Conservation (phyloP, 2,797 vertebrate genomes). For the Sebastiscus albofasciatus region DNA sequence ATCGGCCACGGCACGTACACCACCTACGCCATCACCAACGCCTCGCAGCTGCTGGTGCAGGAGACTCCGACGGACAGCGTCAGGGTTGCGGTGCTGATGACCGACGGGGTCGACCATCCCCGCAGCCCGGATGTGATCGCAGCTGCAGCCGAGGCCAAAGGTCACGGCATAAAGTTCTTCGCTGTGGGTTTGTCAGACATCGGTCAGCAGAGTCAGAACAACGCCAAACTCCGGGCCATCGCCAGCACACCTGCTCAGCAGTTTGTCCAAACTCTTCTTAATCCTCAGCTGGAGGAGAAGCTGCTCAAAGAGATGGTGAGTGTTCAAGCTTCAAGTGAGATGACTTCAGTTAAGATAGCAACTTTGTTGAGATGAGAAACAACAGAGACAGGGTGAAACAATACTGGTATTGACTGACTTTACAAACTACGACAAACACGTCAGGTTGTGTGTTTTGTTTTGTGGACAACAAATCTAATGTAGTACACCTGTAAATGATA, state of each 20-base stretch:
- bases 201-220: constrained; percentile 74
- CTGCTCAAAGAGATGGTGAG: constrained; percentile 87
- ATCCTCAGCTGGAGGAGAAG: constrained; percentile 80
- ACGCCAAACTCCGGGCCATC: constrained; percentile 83
- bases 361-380: not conserved
- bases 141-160: constrained; percentile 83
- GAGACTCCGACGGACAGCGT: constrained; percentile 81
- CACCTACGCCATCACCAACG: constrained; percentile 89
- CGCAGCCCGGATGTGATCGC: constrained; percentile 84
- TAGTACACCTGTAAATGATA: not conserved
- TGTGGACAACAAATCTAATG: not conserved
- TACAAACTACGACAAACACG: not conserved
- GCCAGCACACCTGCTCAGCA: constrained; percentile 83
- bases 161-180: constrained; percentile 85
- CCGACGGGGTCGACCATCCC: constrained; percentile 90
- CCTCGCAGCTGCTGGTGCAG: constrained; percentile 83
- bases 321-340: not conserved
- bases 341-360: not conserved
- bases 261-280: constrained; percentile 84
- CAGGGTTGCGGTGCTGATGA: constrained; percentile 88
- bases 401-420: not conserved
- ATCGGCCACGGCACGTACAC: constrained; percentile 92
- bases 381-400: not conserved
- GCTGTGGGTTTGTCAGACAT: constrained; percentile 85
- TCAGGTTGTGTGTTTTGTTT: not conserved